Evolutionary conservation across 2,113 vertebrate genomes (phyloP), one percentile per base, ranked within the genome.

Genomic region (Chlorodrepanis virens): DNA sequence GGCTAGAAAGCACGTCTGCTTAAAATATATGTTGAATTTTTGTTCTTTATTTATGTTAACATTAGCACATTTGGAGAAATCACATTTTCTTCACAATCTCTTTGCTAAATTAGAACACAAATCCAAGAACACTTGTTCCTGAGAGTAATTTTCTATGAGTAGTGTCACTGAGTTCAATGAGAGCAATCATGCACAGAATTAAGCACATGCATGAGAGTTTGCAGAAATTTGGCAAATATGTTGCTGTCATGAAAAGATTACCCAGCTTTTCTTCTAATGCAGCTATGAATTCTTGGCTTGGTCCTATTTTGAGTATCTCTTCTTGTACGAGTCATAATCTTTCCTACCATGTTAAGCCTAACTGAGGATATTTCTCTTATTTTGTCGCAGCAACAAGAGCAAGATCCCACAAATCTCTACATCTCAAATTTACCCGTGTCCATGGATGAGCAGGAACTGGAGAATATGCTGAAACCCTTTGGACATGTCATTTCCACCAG

Each of bases 321-420:
- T 4, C 1, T 60, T 91, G 24, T 74, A 44, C 4, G 4, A 89
- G 37, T 56, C 83, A 28, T 71, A 72, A 64, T 5, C 71, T 91
- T 9, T 69, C 94, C 65, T 81, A 19, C 39, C 89, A 23, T 87
- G 33, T 61, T 89, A 56, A 96, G 40, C 57, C 83, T 87, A 93
- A 87, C 53, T 54, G 28, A 42, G 56, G 83, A 75, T 96, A 27
- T 98, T 96, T 94, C 81, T 96, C 91, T 94, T 70, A 35, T 93
- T 90, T 45, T 83, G 72, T 95, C 56, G 13, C 97, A 99, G 99
- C 99, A 99, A 99, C 99, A 99, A 98, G 99, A 99, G 89, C 99
- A 99, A 98, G 99, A 99, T 94, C 99, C 99, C 95, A 99, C 99
- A 92, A 99, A 99, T 97, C 98, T 99, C 85, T 99, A 99, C 98